Percentiles rank a stretch among this genome's conserved stretches.
phyloP scores from a whole-genome alignment of 2,797 vertebrate species.

The Sebastes nivosus region DNA sequence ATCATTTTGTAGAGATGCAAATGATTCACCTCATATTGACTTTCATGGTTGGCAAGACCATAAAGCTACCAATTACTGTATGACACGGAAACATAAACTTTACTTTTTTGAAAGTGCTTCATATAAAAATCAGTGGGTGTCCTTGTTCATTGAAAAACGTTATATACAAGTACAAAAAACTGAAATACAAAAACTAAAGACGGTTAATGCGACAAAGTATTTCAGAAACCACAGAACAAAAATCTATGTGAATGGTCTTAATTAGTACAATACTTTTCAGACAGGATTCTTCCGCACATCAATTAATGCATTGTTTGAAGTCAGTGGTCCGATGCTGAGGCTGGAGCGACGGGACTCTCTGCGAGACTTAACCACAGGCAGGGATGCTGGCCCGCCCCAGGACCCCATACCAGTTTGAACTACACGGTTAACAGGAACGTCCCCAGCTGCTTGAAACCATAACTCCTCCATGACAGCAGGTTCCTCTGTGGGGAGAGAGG shows the following conservation, averaged over 20 bases:
- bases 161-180: conserved; percentile 52
- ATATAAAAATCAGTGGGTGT: conserved; percentile 54
- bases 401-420: conserved; percentile 67
- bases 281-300: conserved; percentile 92
- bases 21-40: neutral
- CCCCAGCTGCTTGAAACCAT: conserved; percentile 70
- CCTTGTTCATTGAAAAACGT: conserved; percentile 45
- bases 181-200: conserved; percentile 40
- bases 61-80: conserved; percentile 17
- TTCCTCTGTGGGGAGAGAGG: conserved; percentile 88
- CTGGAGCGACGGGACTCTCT: conserved; percentile 87
- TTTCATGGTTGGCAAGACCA: conserved; percentile 10
- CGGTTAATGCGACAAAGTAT: conserved; percentile 2
- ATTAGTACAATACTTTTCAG: conserved; percentile 64
- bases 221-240: conserved; percentile 30
- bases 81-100: conserved; percentile 24
- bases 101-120: conserved; percentile 67
- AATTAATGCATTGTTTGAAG: conserved; percentile 84
- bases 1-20: conserved; percentile 8
- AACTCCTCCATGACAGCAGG: conserved; percentile 82
- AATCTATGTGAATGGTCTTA: conserved; percentile 1
- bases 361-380: conserved; percentile 81
- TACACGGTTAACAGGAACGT: conserved; percentile 67
- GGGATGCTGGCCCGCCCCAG: conserved; percentile 62
- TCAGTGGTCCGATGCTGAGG: conserved; percentile 75